These are phyloP conservation scores for Apeltes quadracus DNA, from an alignment of 2,113 vertebrate genomes.

Conservation along the genomic window DNA sequence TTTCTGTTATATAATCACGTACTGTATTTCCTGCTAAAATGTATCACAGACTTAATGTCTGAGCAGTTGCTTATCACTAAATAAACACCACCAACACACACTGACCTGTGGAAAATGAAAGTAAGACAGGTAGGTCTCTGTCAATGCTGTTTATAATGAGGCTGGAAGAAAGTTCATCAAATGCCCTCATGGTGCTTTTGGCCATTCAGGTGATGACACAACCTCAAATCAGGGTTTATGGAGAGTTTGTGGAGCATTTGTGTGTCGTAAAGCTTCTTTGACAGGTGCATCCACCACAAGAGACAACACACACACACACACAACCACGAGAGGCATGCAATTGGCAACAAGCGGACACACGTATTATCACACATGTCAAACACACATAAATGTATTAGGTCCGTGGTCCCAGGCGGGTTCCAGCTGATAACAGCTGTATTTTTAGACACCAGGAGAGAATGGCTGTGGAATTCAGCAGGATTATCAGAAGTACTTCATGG, in stretches of 20 bases:
- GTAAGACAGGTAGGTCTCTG: background rate
- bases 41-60: background rate
- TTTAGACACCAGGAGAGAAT: conserved; percentile 61
- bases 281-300: conserved; percentile 21
- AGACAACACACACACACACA: conserved; percentile 2
- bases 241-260: conserved; percentile 5
- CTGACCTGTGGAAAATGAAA: background rate
- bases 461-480: conserved; percentile 62
- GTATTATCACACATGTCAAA: conserved; percentile 1
- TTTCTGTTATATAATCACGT: background rate
- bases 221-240: conserved; percentile 32
- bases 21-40: background rate
- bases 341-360: conserved; percentile 7
- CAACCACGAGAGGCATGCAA: conserved; percentile 16
- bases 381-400: conserved; percentile 3
- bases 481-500: conserved; percentile 64
- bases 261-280: conserved; percentile 6
- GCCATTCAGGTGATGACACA: conserved; percentile 41
- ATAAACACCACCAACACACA: background rate
- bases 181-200: background rate
- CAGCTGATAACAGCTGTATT: conserved; percentile 66
- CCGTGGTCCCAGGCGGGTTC: conserved; percentile 23
- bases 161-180: conserved; percentile 4
- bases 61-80: background rate
- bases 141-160: conserved; percentile 16